These are phyloP conservation scores for Acheta domesticus DNA, from an alignment of 2,888 invertebrate genomes.

Conservation along the genomic window DNA sequence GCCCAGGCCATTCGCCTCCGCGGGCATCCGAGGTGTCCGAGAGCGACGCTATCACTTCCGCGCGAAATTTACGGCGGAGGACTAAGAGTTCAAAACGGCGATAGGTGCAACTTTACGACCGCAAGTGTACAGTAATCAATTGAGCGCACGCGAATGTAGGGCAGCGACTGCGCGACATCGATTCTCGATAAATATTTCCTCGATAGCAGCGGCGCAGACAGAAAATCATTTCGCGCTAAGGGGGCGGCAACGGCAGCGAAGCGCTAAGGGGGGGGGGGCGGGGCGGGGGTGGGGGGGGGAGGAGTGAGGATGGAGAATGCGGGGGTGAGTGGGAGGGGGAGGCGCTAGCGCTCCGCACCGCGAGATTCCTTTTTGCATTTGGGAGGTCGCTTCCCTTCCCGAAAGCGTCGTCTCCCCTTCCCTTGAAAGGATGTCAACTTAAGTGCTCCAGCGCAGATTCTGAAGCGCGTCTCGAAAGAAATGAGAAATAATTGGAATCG, in stretches of 20 bases:
- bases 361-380: conserved; percentile 3
- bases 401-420: background rate
- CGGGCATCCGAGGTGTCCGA: too few relatives aligned
- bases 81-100: background rate
- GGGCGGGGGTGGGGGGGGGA: background rate
- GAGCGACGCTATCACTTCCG: background rate
- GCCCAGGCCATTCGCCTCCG: too few relatives aligned
- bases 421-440: background rate
- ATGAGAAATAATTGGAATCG: too few relatives aligned
- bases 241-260: background rate
- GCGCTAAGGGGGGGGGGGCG: background rate
- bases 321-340: background rate
- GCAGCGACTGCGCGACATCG: background rate
- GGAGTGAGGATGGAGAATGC: background rate
- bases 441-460: too few relatives aligned
- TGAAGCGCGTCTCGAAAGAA: too few relatives aligned
- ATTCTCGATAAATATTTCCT: conserved; percentile 18
- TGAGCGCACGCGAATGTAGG: background rate
- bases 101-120: background rate
- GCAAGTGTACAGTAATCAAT: conserved; percentile 2
- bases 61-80: background rate
- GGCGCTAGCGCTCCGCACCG: background rate
- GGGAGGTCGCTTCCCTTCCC: background rate
- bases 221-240: conserved; percentile 9
- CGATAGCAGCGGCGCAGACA: background rate